Evolutionary conservation across 1,140 invertebrate genomes (phyloP), one percentile per base, ranked within the genome.

Genomic region (Agrilus planipennis): DNA sequence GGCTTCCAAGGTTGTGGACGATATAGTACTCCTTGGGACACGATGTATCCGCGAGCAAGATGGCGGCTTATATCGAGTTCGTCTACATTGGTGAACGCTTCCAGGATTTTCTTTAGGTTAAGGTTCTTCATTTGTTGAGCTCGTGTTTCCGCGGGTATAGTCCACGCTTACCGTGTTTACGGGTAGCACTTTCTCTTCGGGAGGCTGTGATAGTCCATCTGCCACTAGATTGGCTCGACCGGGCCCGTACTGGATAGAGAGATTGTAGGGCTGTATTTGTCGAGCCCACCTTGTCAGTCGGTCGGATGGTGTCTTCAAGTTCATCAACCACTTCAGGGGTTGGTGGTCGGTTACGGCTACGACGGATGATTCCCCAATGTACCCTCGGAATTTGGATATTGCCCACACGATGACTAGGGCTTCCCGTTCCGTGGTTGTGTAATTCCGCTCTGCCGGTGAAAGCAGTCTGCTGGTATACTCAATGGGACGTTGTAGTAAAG

Each of bases 371-470:
- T 35, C 41, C 15, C 49, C 54, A 4, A 48, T 51, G 16, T 51
- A 52, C 3, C 39, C 51, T 11, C 31, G 12, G 46, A 46, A 31
- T 32, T n/a, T n/a, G n/a, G n/a, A n/a, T n/a, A n/a, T n/a, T n/a
- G n/a, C n/a, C n/a, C n/a, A n/a, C n/a, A n/a, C n/a, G n/a, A n/a
- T n/a, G n/a, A n/a, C n/a, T n/a, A n/a, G n/a, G n/a, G n/a, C n/a
- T n/a, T n/a, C n/a, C 23, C 23, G 7, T n/a, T 25, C 23, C 23
- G 23, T 25, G n/a, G 23, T 25, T 1, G 35, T 14, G 15, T 37
- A 37, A 23, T 37, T 37, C 9, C n/a, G n/a, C n/a, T n/a, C n/a
- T n/a, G n/a, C n/a, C 11, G 16, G 19, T 7, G 2, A 20, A 7
- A 35, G 15, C 9, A 35, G 34, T 10, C 34, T 17, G 18, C 34